Percentiles rank a stretch among this genome's conserved stretches.
These are phyloP conservation scores for Zygogramma bicolorata DNA, from an alignment of 2,888 invertebrate genomes.

Conservation along the genomic window DNA sequence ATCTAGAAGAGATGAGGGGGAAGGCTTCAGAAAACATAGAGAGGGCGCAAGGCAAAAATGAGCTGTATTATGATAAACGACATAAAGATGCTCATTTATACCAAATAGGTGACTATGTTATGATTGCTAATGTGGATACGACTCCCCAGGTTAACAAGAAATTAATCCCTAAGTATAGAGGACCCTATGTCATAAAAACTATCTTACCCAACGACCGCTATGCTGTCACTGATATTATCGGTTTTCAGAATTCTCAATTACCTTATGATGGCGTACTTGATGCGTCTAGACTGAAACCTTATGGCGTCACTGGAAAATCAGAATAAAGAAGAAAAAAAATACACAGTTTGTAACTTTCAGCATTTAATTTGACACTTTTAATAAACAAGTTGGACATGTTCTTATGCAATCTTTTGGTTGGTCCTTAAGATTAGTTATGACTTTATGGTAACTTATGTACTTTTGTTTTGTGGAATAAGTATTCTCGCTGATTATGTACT, in stretches of 20 bases:
- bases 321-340: no score
- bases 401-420: no score
- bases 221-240: conserved; percentile 30
- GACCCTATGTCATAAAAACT: conserved; percentile 43
- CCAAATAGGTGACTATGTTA: conserved; percentile 47
- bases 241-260: conserved; percentile 18
- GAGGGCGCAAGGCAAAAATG: conserved; percentile 8
- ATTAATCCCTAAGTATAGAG: conserved; percentile 43
- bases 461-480: no score
- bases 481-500: no score
- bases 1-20: conserved; percentile 9
- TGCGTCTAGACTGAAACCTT: conserved; percentile 24
- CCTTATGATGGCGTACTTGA: conserved; percentile 28
- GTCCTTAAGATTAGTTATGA: no score
- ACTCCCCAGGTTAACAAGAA: conserved; percentile 44
- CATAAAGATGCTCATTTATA: conserved; percentile 42
- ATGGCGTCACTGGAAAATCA: no score
- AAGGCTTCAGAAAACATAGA: conserved; percentile 4
- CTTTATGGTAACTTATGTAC: no score
- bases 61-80: conserved; percentile 44
- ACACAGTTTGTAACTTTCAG: no score
- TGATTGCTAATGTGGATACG: conserved; percentile 46
- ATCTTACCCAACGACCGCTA: conserved; percentile 48
- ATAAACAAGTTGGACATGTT: no score
- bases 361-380: no score